These are phyloP conservation scores for Euwallacea similis DNA, from an alignment of 1,140 invertebrate species.

Conservation along the genomic window DNA sequence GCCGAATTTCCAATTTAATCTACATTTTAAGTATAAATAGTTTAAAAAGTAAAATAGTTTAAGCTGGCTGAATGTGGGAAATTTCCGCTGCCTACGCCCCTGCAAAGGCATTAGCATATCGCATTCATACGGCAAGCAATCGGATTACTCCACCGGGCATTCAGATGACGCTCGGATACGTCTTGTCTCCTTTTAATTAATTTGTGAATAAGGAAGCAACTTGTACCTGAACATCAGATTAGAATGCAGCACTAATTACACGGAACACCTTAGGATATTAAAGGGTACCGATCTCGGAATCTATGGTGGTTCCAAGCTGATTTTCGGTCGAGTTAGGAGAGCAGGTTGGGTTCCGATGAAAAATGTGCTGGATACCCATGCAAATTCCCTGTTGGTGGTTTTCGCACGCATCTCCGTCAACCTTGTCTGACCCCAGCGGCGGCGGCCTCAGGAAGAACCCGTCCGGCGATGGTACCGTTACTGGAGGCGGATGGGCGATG, in stretches of 20 bases:
- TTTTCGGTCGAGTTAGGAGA: no score
- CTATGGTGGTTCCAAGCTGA: no score
- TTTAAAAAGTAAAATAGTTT: no score
- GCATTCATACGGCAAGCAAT: slow-evolving; percentile 13
- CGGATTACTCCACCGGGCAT: slow-evolving; percentile 23
- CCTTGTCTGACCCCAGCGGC: slow-evolving; percentile 24
- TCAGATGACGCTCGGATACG: slow-evolving; percentile 23
- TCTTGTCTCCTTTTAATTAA: slow-evolving; percentile 33
- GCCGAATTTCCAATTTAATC: no score
- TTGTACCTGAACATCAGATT: slow-evolving; percentile 28
- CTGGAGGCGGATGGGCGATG: slow-evolving; percentile 19
- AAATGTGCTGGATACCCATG: no score
- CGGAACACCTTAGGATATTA: slow-evolving; percentile 22
- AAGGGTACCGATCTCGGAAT: slow-evolving; percentile 1
- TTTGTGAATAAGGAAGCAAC: slow-evolving; percentile 30
- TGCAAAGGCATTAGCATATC: slow-evolving; percentile 5
- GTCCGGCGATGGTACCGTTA: slow-evolving; percentile 19
- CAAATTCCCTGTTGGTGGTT: neutral
- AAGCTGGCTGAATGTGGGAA: neutral
- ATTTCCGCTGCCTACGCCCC: neutral
- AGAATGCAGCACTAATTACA: slow-evolving; percentile 31
- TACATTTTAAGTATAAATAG: no score
- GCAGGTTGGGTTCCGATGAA: no score
- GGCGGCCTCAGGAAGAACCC: slow-evolving; percentile 13
- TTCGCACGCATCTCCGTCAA: slow-evolving; percentile 24